phyloP scores from a whole-genome alignment of 2,113 vertebrate genomes.

The Nothoprocta pentlandii region DNA sequence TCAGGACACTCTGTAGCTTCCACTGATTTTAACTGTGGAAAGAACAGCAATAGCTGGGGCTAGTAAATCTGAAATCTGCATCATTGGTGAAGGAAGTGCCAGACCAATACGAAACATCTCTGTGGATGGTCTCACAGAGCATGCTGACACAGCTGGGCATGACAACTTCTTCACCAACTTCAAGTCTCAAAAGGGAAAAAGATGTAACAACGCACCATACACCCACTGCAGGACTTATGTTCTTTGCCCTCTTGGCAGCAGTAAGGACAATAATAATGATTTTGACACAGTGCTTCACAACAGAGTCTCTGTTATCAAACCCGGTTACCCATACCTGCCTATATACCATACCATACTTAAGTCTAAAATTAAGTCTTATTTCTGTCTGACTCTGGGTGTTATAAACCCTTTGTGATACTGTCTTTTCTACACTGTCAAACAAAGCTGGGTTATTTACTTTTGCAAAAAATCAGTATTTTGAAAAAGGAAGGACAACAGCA shows the following conservation, averaged over 20 bases:
- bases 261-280: not conserved
- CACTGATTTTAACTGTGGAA: not conserved
- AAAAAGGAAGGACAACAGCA: not conserved
- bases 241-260: not conserved
- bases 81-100: not conserved
- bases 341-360: not conserved
- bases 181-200: not conserved
- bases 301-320: not conserved
- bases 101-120: not conserved
- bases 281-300: not conserved
- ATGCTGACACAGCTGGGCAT: not conserved
- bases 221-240: not conserved
- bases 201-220: not conserved
- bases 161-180: not conserved
- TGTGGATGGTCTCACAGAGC: not conserved
- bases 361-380: not conserved
- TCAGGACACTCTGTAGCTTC: not conserved
- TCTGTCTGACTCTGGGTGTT: not conserved
- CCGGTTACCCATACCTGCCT: not conserved
- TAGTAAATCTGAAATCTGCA: constrained; percentile 9
- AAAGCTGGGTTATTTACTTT: not conserved
- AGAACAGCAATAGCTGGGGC: not conserved
- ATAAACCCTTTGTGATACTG: not conserved
- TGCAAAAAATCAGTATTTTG: not conserved
- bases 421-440: not conserved